These are phyloP conservation scores for Cyrtonyx montezumae DNA, from an alignment of 2,113 vertebrate genomes.

Conservation along the genomic window DNA sequence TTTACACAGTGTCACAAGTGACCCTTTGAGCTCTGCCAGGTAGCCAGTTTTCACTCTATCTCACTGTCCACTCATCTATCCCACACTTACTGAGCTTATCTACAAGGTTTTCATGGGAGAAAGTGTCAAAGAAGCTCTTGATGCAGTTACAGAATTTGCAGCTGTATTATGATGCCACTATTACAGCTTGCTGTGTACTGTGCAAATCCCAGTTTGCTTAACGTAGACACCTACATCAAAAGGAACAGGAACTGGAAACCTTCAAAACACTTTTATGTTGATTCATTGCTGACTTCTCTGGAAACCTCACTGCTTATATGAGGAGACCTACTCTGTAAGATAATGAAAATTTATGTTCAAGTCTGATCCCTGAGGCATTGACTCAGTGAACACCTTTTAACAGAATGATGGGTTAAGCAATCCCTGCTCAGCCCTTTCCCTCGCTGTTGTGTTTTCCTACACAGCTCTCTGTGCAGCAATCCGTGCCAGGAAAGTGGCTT, in stretches of 20 bases:
- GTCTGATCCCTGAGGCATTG: accelerated
- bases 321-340: not conserved
- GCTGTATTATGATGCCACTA: not conserved
- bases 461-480: accelerated
- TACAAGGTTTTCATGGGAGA: not conserved
- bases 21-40: not conserved
- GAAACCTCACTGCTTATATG: accelerated
- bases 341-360: not conserved
- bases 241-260: not conserved
- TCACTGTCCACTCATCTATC: not conserved
- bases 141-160: not conserved
- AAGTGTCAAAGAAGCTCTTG: not conserved
- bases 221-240: not conserved
- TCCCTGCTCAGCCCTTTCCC: not conserved
- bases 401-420: not conserved
- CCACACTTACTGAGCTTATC: not conserved
- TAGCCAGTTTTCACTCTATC: not conserved
- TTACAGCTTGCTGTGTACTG: not conserved
- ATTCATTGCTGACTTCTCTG: not conserved
- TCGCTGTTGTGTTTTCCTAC: not conserved
- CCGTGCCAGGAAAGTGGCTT: not conserved
- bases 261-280: not conserved
- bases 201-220: not conserved
- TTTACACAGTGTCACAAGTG: not conserved
- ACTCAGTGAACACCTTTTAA: not conserved